Percentiles rank a stretch among this genome's conserved stretches.
These are phyloP conservation scores for Parazoanthus swiftii DNA, from an alignment of 92 coral and sea anemone species.

Conservation along the genomic window DNA sequence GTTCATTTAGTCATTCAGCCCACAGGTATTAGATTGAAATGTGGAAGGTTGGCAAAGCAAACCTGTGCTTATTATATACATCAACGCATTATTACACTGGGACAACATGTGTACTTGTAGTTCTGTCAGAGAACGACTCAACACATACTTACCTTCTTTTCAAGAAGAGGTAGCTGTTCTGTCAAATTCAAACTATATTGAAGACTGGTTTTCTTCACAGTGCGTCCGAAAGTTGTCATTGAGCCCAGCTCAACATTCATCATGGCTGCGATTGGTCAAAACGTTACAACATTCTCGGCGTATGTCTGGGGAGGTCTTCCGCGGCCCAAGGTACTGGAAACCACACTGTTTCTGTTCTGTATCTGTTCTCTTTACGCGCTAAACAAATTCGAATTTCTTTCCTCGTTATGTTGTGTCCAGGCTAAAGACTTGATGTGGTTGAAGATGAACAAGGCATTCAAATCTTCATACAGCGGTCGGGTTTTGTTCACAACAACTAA, in stretches of 20 bases:
- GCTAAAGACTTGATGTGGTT: conserved; percentile 43
- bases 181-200: too few species aligned
- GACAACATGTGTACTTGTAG: too few species aligned
- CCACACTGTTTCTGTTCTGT: too few species aligned
- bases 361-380: neutral
- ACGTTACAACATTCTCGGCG: conserved; percentile 62
- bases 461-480: conserved; percentile 64
- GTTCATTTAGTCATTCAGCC: too few species aligned
- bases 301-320: conserved; percentile 80
- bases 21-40: too few species aligned
- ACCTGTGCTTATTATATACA: too few species aligned
- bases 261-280: conserved; percentile 62
- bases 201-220: conserved; percentile 37
- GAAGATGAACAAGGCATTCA: conserved; percentile 28
- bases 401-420: conserved; percentile 21
- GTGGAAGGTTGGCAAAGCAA: too few species aligned
- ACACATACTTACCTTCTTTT: too few species aligned
- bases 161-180: neutral
- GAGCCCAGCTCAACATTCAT: conserved; percentile 65
- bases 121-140: too few species aligned
- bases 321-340: conserved; percentile 48
- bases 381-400: neutral
- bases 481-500: conserved; percentile 51
- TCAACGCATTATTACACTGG: too few species aligned
- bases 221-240: conserved; percentile 71